Evolutionary conservation across 1,140 invertebrate species (phyloP).

Genomic region (Drosophila punjabiensis): DNA sequence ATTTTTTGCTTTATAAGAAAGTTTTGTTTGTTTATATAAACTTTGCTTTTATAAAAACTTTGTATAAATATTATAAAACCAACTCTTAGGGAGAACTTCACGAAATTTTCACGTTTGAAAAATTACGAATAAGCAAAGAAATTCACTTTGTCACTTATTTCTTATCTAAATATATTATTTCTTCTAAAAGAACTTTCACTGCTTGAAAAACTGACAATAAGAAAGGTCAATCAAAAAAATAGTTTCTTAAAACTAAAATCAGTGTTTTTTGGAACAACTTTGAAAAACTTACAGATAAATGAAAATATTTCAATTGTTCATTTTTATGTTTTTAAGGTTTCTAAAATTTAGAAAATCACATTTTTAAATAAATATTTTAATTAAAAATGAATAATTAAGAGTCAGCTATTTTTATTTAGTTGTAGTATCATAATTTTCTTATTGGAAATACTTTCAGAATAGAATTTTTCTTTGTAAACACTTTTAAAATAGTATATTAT

Average conservation of each 20-base stretch:
- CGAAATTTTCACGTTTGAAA: background rate
- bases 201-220: background rate
- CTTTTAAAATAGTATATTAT: background rate
- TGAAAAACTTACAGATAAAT: background rate
- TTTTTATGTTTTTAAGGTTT: no score
- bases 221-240: background rate
- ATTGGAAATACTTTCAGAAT: background rate
- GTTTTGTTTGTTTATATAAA: no score
- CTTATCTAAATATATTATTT: background rate
- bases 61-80: background rate
- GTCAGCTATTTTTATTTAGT: background rate
- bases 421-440: constrained; percentile 25
- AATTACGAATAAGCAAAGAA: background rate
- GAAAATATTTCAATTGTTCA: background rate
- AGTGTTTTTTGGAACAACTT: background rate
- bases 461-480: constrained; percentile 1
- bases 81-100: background rate
- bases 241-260: background rate
- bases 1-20: no score
- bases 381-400: background rate
- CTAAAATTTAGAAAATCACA: background rate
- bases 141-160: no score
- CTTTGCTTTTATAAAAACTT: no score
- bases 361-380: background rate
- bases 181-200: background rate